Evolutionary conservation across 2,888 invertebrate species (phyloP), one percentile per base, ranked within the genome.

Genomic region (Euplagia quadripunctaria): DNA sequence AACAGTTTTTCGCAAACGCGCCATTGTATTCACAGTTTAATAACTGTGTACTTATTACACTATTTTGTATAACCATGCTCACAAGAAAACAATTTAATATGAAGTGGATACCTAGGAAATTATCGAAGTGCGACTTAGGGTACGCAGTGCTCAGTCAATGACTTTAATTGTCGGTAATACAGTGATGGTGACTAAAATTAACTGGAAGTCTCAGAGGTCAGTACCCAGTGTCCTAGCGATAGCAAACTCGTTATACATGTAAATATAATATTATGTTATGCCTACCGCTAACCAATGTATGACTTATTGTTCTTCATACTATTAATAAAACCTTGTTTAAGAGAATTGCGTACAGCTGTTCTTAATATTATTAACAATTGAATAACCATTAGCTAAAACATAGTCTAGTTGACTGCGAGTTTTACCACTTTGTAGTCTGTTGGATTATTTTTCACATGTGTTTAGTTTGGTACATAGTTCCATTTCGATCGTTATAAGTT

Each of bases 111-210:
- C 42, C n/a, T n/a, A 31, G 31, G 31, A 17, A 64, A n/a, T 41
- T 71, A 41, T 20, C 41, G 17, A 58, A 58, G 66, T 68, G 77
- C 81, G 75, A 74, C 72, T 76, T 46, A 31, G 31, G 5, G 61
- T 61, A 70, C 65, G 73, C 41, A 64, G 66, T 74, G 81, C 66
- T 77, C 88, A 91, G 91, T 89, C 91, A 91, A 91, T 88, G 90
- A 90, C 90, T 89, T 86, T 87, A 88, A 87, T 89, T 88, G 80
- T 64, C 42, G n/a, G 42, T 86, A 83, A 84, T 82, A 81, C 81
- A 83, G 80, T 81, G 77, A 81, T 83, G 84, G 83, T 81, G 86
- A 89, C 91, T 91, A 93, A 91, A 90, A 89, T 91, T 92, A 92
- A 89, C 90, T 89, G 83, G 79, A 84, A 83, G 82, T 82, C 79